Conservation (phyloP, 2,888 invertebrate species). For the Teleiodes luculella region DNA sequence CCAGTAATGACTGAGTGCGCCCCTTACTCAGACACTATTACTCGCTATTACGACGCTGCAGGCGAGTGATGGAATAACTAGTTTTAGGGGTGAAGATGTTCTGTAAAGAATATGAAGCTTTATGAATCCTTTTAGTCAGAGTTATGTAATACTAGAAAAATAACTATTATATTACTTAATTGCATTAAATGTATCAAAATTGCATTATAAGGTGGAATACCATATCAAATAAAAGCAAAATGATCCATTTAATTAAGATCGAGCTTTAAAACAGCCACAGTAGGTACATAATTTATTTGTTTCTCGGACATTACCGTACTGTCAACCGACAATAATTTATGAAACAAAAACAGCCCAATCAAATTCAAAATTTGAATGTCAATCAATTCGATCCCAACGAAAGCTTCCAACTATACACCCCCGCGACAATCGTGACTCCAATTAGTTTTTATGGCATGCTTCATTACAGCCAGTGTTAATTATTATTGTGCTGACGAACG, state of each 20-base stretch:
- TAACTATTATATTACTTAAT: too few species aligned
- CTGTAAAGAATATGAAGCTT: too few species aligned
- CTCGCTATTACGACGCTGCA: constrained; percentile 51
- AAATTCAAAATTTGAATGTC: constrained; percentile 6
- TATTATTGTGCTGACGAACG: constrained; percentile 76
- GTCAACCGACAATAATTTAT: constrained; percentile 28
- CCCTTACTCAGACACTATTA: constrained; percentile 45
- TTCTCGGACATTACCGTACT: too few species aligned
- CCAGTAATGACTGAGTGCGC: constrained; percentile 68
- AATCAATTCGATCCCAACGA: constrained; percentile 40
- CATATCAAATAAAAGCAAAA: too few species aligned
- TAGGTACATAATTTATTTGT: too few species aligned
- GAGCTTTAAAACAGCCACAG: too few species aligned
- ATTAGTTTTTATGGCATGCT: constrained; percentile 76
- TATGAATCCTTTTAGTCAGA: too few species aligned
- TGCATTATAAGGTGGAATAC: too few species aligned
- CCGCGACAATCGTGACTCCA: constrained; percentile 62
- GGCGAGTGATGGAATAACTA: constrained; percentile 50
- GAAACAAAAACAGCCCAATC: constrained; percentile 41
- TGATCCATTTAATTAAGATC: too few species aligned
- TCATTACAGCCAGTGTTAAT: constrained; percentile 77
- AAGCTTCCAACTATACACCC: constrained; percentile 28
- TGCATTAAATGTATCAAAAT: too few species aligned
- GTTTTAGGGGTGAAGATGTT: background rate
- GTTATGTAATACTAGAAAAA: too few species aligned